Percentiles rank a stretch among this genome's conserved stretches.
Conservation (phyloP, 2,113 vertebrate genomes). For the Lycocorax pyrrhopterus region DNA sequence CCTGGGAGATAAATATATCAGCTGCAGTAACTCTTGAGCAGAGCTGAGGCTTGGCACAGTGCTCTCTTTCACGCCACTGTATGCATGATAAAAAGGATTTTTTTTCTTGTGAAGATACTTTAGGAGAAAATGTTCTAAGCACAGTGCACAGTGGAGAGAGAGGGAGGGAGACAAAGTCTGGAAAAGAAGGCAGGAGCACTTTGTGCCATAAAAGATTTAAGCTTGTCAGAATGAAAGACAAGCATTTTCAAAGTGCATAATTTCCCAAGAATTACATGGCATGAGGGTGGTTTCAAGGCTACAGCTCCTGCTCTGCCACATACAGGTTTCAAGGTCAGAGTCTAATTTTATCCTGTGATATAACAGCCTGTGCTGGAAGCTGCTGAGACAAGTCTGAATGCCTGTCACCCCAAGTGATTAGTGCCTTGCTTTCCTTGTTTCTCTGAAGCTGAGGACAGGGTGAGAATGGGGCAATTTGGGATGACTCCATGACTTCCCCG, state of each 20-base stretch:
- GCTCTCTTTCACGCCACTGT: not conserved
- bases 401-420: not conserved
- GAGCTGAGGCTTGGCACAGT: not conserved
- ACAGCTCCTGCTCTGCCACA: not conserved
- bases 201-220: not conserved
- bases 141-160: not conserved
- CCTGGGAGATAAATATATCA: not conserved
- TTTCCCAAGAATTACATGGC: constrained; percentile 7
- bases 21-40: not conserved
- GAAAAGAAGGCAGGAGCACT: not conserved
- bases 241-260: not conserved
- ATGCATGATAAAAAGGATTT: constrained; percentile 14
- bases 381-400: not conserved
- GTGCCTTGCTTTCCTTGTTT: not conserved
- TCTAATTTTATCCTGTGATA: constrained; percentile 32
- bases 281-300: constrained; percentile 30
- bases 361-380: not conserved
- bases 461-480: not conserved
- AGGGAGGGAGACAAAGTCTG: not conserved
- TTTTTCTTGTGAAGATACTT: not conserved
- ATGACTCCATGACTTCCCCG: accelerated
- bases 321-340: constrained; percentile 11
- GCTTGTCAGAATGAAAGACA: not conserved
- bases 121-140: not conserved
- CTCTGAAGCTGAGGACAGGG: not conserved